Conservation (phyloP, 1,140 invertebrate species). For the Aphaenogaster floridana region DNA sequence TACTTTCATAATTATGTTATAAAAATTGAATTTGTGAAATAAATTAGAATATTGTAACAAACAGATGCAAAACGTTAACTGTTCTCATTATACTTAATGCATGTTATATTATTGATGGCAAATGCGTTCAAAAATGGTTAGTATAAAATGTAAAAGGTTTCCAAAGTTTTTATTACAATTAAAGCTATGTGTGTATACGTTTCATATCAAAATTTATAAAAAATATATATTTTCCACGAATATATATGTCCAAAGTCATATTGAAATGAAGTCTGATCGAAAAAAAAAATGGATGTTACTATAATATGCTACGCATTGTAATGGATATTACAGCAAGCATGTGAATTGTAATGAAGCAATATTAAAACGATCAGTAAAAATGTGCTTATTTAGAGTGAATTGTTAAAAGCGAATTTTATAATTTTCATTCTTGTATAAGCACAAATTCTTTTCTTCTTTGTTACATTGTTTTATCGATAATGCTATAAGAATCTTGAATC, state of each 20-base stretch:
- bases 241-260: conserved; percentile 36
- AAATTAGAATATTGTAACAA: conserved; percentile 47
- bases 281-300: conserved; percentile 31
- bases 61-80: conserved; percentile 44
- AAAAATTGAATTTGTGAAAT: conserved; percentile 42
- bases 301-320: conserved; percentile 17
- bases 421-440: conserved; percentile 20
- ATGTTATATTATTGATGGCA: conserved; percentile 30
- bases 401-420: conserved; percentile 4
- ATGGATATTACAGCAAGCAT: conserved; percentile 41
- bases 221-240: conserved; percentile 69
- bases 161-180: conserved; percentile 55
- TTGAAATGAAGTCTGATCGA: conserved; percentile 45
- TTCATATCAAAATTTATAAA: conserved; percentile 70
- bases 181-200: conserved; percentile 53
- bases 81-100: conserved; percentile 49
- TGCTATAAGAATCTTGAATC: conserved; percentile 28
- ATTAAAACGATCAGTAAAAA: conserved; percentile 43
- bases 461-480: not conserved
- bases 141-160: conserved; percentile 66
- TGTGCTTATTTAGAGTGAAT: not conserved
- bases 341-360: conserved; percentile 28
- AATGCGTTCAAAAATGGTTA: conserved; percentile 56
- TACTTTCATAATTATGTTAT: conserved; percentile 37
- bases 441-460: not conserved